Evolutionary conservation across 2,888 invertebrate species (phyloP).

Genomic region (Pseudoips prasinana): DNA sequence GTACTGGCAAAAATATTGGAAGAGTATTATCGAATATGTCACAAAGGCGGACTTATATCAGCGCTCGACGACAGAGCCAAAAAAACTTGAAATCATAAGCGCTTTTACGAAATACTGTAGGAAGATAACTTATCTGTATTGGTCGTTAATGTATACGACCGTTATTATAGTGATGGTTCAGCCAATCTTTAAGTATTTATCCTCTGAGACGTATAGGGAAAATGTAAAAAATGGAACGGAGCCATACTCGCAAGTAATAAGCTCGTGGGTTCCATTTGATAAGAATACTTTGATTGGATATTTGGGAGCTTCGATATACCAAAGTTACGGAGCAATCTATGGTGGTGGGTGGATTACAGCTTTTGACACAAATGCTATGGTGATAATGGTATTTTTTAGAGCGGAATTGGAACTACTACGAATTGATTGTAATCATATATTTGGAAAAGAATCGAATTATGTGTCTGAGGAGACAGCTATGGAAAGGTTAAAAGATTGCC

Average conservation of each 20-base stretch:
- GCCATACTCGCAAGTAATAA: slow-evolving; percentile 57
- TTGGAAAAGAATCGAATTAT: slow-evolving; percentile 35
- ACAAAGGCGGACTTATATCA: slow-evolving; percentile 53
- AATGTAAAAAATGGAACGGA: slow-evolving; percentile 54
- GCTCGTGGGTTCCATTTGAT: slow-evolving; percentile 70
- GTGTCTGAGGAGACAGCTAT: slow-evolving; percentile 30
- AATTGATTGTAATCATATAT: slow-evolving; percentile 52
- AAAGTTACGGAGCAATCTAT: slow-evolving; percentile 62
- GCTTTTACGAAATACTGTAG: slow-evolving; percentile 57
- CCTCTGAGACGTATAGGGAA: slow-evolving; percentile 47
- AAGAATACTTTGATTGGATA: slow-evolving; percentile 54
- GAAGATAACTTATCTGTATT: slow-evolving; percentile 61
- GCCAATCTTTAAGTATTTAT: slow-evolving; percentile 54
- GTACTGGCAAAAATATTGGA: slow-evolving; percentile 59
- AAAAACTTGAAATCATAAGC: slow-evolving; percentile 40
- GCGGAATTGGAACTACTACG: slow-evolving; percentile 58
- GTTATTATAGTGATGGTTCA: slow-evolving; percentile 54
- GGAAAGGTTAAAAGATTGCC: slow-evolving; percentile 50
- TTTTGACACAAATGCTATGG: slow-evolving; percentile 65
- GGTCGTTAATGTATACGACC: slow-evolving; percentile 64
- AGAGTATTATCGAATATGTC: slow-evolving; percentile 57
- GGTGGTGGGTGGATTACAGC: slow-evolving; percentile 72
- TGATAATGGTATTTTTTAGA: slow-evolving; percentile 69
- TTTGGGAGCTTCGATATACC: slow-evolving; percentile 48
- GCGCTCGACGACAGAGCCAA: slow-evolving; percentile 34